Evolutionary conservation across 2,888 invertebrate genomes (phyloP), one percentile per base, ranked within the genome.

Genomic region (Seladonia tumulorum): DNA sequence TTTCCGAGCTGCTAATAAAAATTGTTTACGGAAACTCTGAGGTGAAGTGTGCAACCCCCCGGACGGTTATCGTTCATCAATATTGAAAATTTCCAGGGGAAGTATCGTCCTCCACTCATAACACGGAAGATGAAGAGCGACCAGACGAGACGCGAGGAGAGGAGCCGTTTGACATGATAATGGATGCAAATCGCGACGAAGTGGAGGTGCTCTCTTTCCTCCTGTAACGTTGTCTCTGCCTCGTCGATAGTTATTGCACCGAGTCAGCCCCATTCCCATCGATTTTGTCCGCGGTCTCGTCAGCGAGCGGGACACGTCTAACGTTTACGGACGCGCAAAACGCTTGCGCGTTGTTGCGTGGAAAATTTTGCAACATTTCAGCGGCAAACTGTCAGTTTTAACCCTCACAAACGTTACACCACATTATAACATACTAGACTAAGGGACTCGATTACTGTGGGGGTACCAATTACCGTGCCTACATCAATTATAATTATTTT

Each of bases 131-230:
- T 18, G 25, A 74, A 39, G 22, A 68, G 29, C 5, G 49, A 53
- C 29, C 2, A 45, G 74, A 39, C 35, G 29, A 77, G 68, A 57
- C 53, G 29, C n/a, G 47, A 75, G 76, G 75, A 63, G 57, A n/a
- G 53, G 29, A 39, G 53, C 25, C 63, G 63, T 57, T 84, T 71
- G 84, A 86, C 73, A 83, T 76, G 85, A 81, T 81, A 85, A 86
- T 86, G 76, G 75, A 79, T 86, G 85, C 76, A 86, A 86, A 85
- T 86, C 75, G 49, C 39, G 12, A 25, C 2, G 42, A 45, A 47
- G 63, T 35, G 57, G 39, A 35, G n/a, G 45, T 35, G 53, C 22
- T 53, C 66, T 78, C 66, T 78, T 53, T 39, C 2, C 57, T 35
- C 25, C 25, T 49, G 7, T 22, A 71, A 39, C 39, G 25, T 76